A percentile compares a stretch with the other conserved stretches of the same genome.
Conservation (phyloP, 2,888 invertebrate genomes). For the Dasypolia templi region DNA sequence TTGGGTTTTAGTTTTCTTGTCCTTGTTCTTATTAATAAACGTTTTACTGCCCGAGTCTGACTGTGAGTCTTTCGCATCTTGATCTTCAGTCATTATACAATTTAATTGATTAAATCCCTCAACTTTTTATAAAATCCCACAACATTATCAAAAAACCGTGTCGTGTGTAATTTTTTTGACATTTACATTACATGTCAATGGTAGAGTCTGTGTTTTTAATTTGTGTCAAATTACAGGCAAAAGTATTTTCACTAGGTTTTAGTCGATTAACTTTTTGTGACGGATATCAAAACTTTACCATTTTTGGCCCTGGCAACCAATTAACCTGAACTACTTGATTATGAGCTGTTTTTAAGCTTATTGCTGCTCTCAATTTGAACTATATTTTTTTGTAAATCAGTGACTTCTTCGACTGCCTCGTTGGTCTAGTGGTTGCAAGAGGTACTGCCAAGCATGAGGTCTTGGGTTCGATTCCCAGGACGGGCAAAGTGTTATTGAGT, state of each 20-base stretch:
- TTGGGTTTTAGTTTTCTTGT: slow-evolving; percentile 91
- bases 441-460: too few relatives aligned
- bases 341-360: background rate
- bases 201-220: slow-evolving; percentile 29
- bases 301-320: too few relatives aligned
- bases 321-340: background rate
- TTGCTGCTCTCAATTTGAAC: background rate
- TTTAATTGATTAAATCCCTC: slow-evolving; percentile 70
- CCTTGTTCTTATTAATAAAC: slow-evolving; percentile 88
- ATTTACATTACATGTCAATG: slow-evolving; percentile 65
- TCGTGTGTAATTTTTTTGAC: slow-evolving; percentile 78
- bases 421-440: too few relatives aligned
- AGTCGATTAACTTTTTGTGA: background rate
- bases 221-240: slow-evolving; percentile 4
- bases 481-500: too few relatives aligned
- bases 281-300: too few relatives aligned
- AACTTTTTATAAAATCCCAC: slow-evolving; percentile 69
- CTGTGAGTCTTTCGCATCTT: slow-evolving; percentile 89
- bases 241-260: slow-evolving; percentile 16
- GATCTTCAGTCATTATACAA: slow-evolving; percentile 90
- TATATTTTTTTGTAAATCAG: too few relatives aligned
- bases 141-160: slow-evolving; percentile 81
- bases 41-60: slow-evolving; percentile 87
- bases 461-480: too few relatives aligned
- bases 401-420: too few relatives aligned